Evolutionary conservation across 1,140 invertebrate genomes (phyloP).

Genomic region (Heliconius himera): DNA sequence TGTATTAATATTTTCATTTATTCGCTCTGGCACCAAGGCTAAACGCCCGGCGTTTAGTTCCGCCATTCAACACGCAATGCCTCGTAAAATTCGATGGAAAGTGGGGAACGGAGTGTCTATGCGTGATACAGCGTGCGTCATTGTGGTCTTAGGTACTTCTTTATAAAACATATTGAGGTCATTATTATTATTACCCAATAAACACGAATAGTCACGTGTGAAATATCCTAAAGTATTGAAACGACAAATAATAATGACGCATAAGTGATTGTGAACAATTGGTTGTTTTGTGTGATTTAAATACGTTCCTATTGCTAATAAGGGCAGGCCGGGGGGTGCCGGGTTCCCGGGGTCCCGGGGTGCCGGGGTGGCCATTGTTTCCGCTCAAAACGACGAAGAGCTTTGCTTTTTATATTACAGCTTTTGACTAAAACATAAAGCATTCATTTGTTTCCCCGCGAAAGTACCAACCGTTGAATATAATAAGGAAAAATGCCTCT

Average conservation of each 20-base stretch:
- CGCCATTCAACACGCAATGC: no score
- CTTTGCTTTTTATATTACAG: conserved; percentile 30
- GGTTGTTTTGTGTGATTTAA: not conserved
- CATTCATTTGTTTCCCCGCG: conserved; percentile 27
- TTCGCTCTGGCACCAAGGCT: no score
- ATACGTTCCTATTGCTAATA: conserved; percentile 8
- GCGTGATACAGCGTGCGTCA: not conserved
- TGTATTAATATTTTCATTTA: no score
- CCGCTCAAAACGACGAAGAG: conserved; percentile 19
- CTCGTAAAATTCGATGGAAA: not conserved
- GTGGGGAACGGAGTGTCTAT: not conserved
- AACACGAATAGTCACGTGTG: not conserved
- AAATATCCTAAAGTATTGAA: not conserved
- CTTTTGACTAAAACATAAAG: conserved; percentile 26
- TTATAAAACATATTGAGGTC: not conserved
- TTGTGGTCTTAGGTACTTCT: no score
- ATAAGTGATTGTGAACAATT: not conserved
- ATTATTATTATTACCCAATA: not conserved
- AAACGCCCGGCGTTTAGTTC: no score
- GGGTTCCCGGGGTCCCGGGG: not conserved
- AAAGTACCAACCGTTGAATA: conserved; percentile 22
- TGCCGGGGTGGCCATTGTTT: conserved; percentile 18
- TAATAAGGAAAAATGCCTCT: conserved; percentile 12
- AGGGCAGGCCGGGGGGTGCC: not conserved
- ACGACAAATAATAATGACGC: conserved; percentile 6